Evolutionary conservation across 2,797 vertebrate species (phyloP).

Genomic region (Anas bernieri): DNA sequence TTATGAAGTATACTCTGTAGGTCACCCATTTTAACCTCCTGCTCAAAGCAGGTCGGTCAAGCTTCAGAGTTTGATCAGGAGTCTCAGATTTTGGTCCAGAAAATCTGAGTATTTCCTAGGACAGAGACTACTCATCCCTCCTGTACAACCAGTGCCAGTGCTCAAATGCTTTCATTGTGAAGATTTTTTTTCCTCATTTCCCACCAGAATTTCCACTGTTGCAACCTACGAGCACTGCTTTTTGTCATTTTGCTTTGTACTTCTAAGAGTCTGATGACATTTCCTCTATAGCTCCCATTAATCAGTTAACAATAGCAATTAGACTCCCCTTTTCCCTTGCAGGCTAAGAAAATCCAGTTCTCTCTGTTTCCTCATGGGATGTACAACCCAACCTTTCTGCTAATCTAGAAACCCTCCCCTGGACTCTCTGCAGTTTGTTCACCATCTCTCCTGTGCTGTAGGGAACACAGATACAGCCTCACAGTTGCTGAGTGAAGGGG

Average conservation of each 20-base stretch:
- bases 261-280: background rate
- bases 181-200: background rate
- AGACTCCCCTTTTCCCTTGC: background rate
- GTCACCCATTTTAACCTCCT: background rate
- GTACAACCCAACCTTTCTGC: background rate
- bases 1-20: background rate
- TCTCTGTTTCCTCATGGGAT: background rate
- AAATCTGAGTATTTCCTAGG: background rate
- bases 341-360: background rate
- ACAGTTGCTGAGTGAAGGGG: background rate
- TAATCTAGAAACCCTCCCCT: background rate
- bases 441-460: background rate
- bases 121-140: background rate
- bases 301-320: background rate
- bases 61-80: background rate
- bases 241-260: background rate
- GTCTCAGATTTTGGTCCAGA: background rate
- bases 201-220: background rate
- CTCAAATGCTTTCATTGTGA: background rate
- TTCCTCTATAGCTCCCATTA: background rate
- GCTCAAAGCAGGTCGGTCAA: background rate
- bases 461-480: background rate
- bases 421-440: background rate
- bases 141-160: background rate
- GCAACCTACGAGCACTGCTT: background rate